Base-by-base conservation (phyloP, 2,888 invertebrate species). In the Rotaria sp. region DNA sequence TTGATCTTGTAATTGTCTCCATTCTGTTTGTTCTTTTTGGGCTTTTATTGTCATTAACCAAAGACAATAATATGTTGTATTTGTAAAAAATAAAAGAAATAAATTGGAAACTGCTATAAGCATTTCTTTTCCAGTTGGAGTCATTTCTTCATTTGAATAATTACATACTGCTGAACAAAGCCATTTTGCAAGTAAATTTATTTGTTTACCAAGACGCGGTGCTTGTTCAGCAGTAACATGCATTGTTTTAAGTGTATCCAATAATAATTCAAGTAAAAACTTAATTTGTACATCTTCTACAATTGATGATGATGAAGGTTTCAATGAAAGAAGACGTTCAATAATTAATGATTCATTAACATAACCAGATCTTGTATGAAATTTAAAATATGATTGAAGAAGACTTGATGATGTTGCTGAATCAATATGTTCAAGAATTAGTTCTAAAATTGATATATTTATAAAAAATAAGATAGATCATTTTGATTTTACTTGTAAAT, bases 41-140 rank as follows among this genome's bases (percentile, higher is more conserved):
- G 75, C 38, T 45, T 80, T 80, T 41, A 80, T 80, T 80, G 75
- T 45, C 75, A 80, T 80, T 80, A 80, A 8, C 75, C 75, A 80
- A 45, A 80, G 38, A 45, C 75, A 80, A 80, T 80, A 80, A 45
- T 80, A 80, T 13, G 38, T 24, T 26, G 75, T 45, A 26, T 80
- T 38, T 26, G 21, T 80, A 45, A 80, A 80, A 18, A 80, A 45
- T 21, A 45, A 2, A 11, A 80, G 24, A 80, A 80, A 80, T 26
- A 38, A 41, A 45, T 80, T 45, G 7, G 75, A 45, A 80, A 80
- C 45, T 15, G 45, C n/a, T 13, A 26, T 45, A 2, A 80, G 24
- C 75, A 80, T 80, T 45, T 45, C 75, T 41, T 41, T 80, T 24
- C 24, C n/a, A 41, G 26, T 11, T 41, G 45, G 21, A 15, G 75